Percentiles rank a stretch among this genome's conserved stretches.
Evolutionary conservation across 1,140 invertebrate genomes (phyloP).

Genomic region (Probaryconus sp.): DNA sequence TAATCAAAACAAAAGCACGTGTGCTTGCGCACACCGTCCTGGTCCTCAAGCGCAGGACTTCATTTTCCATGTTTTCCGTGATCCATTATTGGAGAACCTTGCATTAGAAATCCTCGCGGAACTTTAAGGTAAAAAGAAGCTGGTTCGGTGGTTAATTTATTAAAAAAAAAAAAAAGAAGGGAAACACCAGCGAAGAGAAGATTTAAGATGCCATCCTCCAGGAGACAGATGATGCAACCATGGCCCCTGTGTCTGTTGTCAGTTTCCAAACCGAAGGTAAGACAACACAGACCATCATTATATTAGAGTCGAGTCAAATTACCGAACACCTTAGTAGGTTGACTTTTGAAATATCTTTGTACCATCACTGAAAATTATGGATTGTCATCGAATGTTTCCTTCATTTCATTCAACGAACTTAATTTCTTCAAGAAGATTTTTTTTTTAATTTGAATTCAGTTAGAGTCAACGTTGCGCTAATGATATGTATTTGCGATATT

Average conservation of each 20-base stretch:
- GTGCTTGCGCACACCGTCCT: slow-evolving; percentile 35
- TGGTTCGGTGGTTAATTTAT: slow-evolving; percentile 1
- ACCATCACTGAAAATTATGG: no score
- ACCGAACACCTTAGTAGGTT: slow-evolving; percentile 12
- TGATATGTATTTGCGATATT: no score
- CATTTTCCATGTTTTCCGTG: slow-evolving; percentile 1
- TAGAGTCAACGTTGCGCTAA: no score
- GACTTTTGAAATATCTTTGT: background rate
- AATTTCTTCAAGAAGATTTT: no score
- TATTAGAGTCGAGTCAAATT: no score
- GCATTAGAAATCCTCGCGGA: background rate
- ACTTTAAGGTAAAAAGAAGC: slow-evolving; percentile 27
- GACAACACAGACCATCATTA: slow-evolving; percentile 38
- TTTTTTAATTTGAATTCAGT: no score
- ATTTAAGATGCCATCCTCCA: slow-evolving; percentile 66
- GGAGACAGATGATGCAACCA: slow-evolving; percentile 75
- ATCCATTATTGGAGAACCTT: background rate
- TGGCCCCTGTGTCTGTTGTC: slow-evolving; percentile 73
- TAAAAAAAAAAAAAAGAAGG: background rate
- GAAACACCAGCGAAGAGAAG: slow-evolving; percentile 1
- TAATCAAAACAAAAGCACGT: slow-evolving; percentile 67
- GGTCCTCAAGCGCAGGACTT: slow-evolving; percentile 12
- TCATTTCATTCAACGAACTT: no score
- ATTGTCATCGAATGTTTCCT: no score
- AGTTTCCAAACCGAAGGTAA: slow-evolving; percentile 72